Evolutionary conservation across 2,113 vertebrate species (phyloP).

Genomic region (Corythoichthys haematopterus): DNA sequence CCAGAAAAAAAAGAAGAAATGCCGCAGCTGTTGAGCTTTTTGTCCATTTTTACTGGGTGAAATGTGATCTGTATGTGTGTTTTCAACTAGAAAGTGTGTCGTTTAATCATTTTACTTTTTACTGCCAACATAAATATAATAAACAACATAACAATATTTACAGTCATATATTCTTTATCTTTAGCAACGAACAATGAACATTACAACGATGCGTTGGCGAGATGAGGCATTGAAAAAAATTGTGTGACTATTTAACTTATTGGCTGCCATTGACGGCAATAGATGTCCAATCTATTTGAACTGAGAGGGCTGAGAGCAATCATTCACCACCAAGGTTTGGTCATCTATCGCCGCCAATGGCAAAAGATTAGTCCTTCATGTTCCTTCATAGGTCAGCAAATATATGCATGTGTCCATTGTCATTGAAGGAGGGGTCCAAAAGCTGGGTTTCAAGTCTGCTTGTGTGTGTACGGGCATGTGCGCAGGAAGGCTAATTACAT

Average conservation of each 20-base stretch:
- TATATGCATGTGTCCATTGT: slow-evolving; percentile 72
- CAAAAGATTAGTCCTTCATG: background rate
- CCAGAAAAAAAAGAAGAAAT: slow-evolving; percentile 1
- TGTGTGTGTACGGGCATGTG: slow-evolving; percentile 33
- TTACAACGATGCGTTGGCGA: too few relatives aligned
- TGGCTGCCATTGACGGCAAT: too few relatives aligned
- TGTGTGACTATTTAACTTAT: too few relatives aligned
- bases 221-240: too few relatives aligned
- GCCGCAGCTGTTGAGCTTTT: slow-evolving; percentile 33
- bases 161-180: too few relatives aligned
- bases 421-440: slow-evolving; percentile 45
- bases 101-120: background rate
- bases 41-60: slow-evolving; percentile 32
- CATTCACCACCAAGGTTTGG: too few relatives aligned
- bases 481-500: slow-evolving; percentile 62
- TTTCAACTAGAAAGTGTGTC: slow-evolving; percentile 37
- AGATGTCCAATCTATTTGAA: too few relatives aligned
- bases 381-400: slow-evolving; percentile 19
- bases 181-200: too few relatives aligned
- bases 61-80: slow-evolving; percentile 36
- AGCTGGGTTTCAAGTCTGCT: slow-evolving; percentile 51
- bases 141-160: too few relatives aligned
- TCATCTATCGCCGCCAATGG: too few relatives aligned
- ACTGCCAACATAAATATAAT: too few relatives aligned
- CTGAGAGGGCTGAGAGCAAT: too few relatives aligned